Base-by-base conservation (phyloP, 2,888 invertebrate genomes). In the Apotomis turbidana region DNA sequence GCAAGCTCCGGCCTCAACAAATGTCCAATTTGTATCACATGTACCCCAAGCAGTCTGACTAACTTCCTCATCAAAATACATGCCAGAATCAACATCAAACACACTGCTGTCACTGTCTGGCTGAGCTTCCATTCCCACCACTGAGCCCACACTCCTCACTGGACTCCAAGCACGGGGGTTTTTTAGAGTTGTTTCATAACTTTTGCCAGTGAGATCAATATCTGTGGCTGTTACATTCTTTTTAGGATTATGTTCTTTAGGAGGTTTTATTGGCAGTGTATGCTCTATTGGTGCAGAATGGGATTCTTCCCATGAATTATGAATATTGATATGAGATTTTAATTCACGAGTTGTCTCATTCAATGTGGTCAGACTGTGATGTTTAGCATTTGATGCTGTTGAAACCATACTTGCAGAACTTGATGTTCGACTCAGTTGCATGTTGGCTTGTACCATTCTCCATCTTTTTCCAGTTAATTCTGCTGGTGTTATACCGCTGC, bases 401-500 rank as follows among this genome's bases (percentile, higher is more conserved):
- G 95, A 95, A 72, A 96, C 93, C 73, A 96, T 93, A 85, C 97
- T 97, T 66, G 97, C 95, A 76, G 95, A 96, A 85, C 97, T 97
- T 77, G 97, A 97, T 62, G 97, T 96, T 76, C 97, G 94, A 86
- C 97, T 97, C 59, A 97, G 93, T 89, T 97, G 97, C 90, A 97
- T 95, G 61, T 97, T 96, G 38, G 96, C 97, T 82, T 96, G 96
- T 27, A 97, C 93, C 77, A 95, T 94, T 75, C 96, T 95, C 98
- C 98, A 98, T 78, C 97, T 95, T 86, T 97, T 97, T 0, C 98
- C 98, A 15, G 97, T 97, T 75, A 97, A 94, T 89, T 97, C 97
- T 6, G 95, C 94, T 10, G 94, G 88, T 41, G 95, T 95, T 5
- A 97, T 96, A 38, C 97, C 97, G 78, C 95, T 95, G 68, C 98